phyloP scores from a whole-genome alignment of 2,888 invertebrate species.

The Temnothorax rugatulus region DNA sequence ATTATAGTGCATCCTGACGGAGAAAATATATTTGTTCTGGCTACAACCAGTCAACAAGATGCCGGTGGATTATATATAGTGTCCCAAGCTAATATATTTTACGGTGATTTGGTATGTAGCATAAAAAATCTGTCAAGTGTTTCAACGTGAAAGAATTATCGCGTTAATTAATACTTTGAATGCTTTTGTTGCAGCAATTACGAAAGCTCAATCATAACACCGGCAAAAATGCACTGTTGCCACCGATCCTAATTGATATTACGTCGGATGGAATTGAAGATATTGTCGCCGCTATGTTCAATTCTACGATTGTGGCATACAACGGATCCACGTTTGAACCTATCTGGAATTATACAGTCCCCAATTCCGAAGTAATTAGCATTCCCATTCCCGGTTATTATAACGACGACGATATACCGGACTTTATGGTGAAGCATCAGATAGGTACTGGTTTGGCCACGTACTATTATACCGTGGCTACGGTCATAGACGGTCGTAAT shows the following conservation, averaged over 20 bases:
- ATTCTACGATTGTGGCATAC: constrained; percentile 91
- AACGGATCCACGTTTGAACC: constrained; percentile 90
- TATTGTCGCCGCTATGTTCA: constrained; percentile 91
- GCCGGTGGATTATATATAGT: constrained; percentile 91
- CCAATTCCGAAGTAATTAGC: constrained; percentile 91
- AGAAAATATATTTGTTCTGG: constrained; percentile 89
- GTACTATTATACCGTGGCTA: constrained; percentile 91
- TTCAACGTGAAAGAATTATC: constrained; percentile 21
- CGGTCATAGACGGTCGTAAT: constrained; percentile 88
- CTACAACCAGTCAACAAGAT: constrained; percentile 92
- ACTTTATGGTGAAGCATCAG: constrained; percentile 92
- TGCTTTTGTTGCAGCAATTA: constrained; percentile 85
- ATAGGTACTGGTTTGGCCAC: constrained; percentile 91
- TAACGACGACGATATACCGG: constrained; percentile 92
- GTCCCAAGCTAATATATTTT: constrained; percentile 87
- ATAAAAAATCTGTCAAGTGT: constrained; percentile 23
- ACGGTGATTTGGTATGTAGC: constrained; percentile 86
- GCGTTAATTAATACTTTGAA: constrained; percentile 12
- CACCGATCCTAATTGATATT: constrained; percentile 90
- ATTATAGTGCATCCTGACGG: constrained; percentile 89
- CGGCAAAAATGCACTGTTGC: constrained; percentile 90
- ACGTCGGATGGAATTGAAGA: constrained; percentile 91
- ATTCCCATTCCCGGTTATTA: constrained; percentile 93
- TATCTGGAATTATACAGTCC: constrained; percentile 92
- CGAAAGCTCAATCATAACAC: constrained; percentile 88